Conservation (phyloP, 2,113 vertebrate species). For the Pseudonaja textilis region DNA sequence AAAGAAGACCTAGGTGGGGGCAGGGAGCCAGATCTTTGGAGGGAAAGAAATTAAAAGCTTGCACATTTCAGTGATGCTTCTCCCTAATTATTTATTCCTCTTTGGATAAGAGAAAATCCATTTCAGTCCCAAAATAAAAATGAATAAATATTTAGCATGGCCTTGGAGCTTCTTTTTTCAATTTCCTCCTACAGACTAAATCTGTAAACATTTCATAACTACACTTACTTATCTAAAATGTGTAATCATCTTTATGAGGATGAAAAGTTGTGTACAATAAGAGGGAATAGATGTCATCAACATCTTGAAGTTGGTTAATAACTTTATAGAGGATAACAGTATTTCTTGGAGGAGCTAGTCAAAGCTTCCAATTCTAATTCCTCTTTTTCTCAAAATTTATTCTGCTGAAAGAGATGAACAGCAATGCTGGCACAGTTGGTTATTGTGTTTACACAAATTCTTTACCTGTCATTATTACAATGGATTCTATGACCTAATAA, state of each 20-base stretch:
- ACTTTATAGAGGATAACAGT: neutral
- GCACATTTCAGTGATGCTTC: neutral
- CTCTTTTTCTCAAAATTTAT: conserved; percentile 20
- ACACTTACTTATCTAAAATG: neutral
- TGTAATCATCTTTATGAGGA: neutral
- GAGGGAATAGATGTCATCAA: neutral
- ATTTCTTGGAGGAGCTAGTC: conserved; percentile 1
- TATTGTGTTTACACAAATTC: neutral
- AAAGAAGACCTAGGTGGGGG: neutral
- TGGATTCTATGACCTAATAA: neutral
- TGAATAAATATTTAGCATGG: neutral
- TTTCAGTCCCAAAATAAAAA: neutral
- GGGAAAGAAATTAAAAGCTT: neutral
- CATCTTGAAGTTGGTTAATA: neutral
- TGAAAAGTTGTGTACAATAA: neutral
- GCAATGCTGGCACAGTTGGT: neutral
- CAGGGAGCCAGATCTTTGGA: neutral
- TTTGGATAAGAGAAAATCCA: neutral
- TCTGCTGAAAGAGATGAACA: conserved; percentile 4
- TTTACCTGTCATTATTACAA: neutral
- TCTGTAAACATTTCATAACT: neutral
- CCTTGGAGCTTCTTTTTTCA: neutral
- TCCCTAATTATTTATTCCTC: neutral
- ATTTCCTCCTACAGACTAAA: neutral
- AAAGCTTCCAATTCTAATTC: accelerated